phyloP scores from a whole-genome alignment of 2,888 invertebrate species.

The Mesopsocus fuscifrons region DNA sequence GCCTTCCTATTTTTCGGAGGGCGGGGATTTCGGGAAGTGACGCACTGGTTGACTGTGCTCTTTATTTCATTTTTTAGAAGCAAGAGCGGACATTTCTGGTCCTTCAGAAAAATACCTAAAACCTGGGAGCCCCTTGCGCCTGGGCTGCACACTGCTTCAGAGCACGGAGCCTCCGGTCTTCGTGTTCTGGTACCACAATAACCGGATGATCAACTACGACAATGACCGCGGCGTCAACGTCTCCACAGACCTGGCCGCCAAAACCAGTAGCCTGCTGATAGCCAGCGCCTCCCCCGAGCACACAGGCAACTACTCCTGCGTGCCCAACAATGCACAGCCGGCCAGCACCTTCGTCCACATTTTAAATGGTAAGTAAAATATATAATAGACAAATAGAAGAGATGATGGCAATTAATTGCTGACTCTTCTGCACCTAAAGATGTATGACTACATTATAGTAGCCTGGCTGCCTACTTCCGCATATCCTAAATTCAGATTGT shows the following conservation, averaged over 20 bases:
- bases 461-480: no score
- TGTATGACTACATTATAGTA: no score
- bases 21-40: no score
- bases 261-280: slow-evolving; percentile 42
- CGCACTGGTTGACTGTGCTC: no score
- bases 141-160: slow-evolving; percentile 65
- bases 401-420: no score
- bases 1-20: no score
- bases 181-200: slow-evolving; percentile 58
- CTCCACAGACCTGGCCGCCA: slow-evolving; percentile 53
- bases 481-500: no score
- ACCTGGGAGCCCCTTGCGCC: slow-evolving; percentile 62
- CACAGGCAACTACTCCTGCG: slow-evolving; percentile 77
- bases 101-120: slow-evolving; percentile 72
- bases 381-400: no score
- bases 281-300: slow-evolving; percentile 43
- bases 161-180: slow-evolving; percentile 71
- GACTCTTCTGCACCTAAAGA: no score
- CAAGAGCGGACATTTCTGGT: slow-evolving; percentile 69
- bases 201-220: slow-evolving; percentile 84
- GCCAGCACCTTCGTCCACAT: slow-evolving; percentile 79
- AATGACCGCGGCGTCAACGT: slow-evolving; percentile 70
- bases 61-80: slow-evolving; percentile 38
- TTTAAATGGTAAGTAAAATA: slow-evolving; percentile 50
- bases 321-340: slow-evolving; percentile 72